Conservation (phyloP, 2,797 vertebrate genomes). For the Fistularia commersonii region DNA sequence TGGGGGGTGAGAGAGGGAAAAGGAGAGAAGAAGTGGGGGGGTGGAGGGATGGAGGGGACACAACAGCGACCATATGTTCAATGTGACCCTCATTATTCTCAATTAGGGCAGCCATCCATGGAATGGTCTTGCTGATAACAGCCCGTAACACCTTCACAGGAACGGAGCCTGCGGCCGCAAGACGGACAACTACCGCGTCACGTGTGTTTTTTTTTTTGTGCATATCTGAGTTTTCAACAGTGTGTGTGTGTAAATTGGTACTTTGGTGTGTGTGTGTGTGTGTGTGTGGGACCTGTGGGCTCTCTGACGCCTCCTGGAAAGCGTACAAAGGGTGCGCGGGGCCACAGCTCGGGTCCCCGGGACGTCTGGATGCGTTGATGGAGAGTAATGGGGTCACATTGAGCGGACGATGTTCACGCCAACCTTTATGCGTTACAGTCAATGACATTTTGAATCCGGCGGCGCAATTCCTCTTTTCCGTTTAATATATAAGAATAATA, state of each 20-base stretch:
- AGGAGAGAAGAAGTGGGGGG: constrained; percentile 61
- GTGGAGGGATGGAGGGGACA: constrained; percentile 74
- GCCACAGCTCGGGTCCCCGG: constrained; percentile 58
- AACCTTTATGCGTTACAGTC: constrained; percentile 69
- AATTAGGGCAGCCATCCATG: constrained; percentile 87
- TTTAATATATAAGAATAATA: constrained; percentile 53
- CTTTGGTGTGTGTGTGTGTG: constrained; percentile 18
- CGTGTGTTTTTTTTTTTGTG: constrained; percentile 13
- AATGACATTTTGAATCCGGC: constrained; percentile 68
- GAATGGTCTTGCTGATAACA: constrained; percentile 83
- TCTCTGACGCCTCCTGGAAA: constrained; percentile 67
- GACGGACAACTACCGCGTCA: constrained; percentile 49
- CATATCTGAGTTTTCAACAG: constrained; percentile 1
- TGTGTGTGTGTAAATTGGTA: constrained; percentile 12
- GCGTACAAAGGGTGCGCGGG: constrained; percentile 61
- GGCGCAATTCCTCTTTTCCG: constrained; percentile 48
- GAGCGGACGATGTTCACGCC: constrained; percentile 71
- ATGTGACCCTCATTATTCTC: constrained; percentile 89
- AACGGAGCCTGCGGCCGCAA: constrained; percentile 62
- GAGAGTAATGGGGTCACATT: constrained; percentile 81
- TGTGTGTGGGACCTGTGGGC: constrained; percentile 38
- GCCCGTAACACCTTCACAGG: constrained; percentile 78
- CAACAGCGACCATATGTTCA: constrained; percentile 87
- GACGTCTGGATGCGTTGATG: constrained; percentile 73
- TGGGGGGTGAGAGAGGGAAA: constrained; percentile 29